Base-by-base conservation (phyloP, 2,113 vertebrate genomes). In the Colius striatus region DNA sequence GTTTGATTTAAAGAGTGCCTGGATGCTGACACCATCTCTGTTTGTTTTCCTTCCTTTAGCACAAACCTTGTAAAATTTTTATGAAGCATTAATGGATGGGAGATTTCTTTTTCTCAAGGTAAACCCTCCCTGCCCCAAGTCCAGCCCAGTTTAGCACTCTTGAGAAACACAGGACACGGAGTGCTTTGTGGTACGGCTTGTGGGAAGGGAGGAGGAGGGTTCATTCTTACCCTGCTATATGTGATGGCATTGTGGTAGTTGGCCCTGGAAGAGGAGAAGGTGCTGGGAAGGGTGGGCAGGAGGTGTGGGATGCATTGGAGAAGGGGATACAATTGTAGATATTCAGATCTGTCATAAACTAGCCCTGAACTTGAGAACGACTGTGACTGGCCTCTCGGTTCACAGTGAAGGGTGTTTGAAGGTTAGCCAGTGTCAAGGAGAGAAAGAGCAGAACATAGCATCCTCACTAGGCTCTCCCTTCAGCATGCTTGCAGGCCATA, bases 61-160 rank as follows among this genome's bases (percentile, higher is more conserved):
- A 91, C 94, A 98, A 98, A 96, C 94, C 97, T 95, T 98, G 96
- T 98, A 96, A 98, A 98, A 97, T 48, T 97, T 98, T 98, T 93
- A 98, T 98, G 98, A 98, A 98, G 97, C 93, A 90, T 97, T 98
- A 98, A 98, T 97, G 97, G 97, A 97, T 97, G 51, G 26, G 96
- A 97, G 96, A 96, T 95, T 96, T 98, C 66, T 65, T 66, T 47
- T 97, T 96, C 90, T 96, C 86, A 67, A 93, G 55, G 94, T 78
- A 97, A 92, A 89, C 21, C 84, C 95, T 51, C 90, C 90, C 70
- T 92, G 55, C 63, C 54, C 82, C 54, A 89, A 17, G 13, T 68
- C 79, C 74, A 55, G 91, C 95, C 95, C 41, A 11, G 74, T 94
- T 97, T 90, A 84, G 45, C 15, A 36, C 72, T 93, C 90, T 50